These are phyloP conservation scores for Thaumatotibia leucotreta DNA, from an alignment of 1,140 invertebrate species.

Conservation along the genomic window DNA sequence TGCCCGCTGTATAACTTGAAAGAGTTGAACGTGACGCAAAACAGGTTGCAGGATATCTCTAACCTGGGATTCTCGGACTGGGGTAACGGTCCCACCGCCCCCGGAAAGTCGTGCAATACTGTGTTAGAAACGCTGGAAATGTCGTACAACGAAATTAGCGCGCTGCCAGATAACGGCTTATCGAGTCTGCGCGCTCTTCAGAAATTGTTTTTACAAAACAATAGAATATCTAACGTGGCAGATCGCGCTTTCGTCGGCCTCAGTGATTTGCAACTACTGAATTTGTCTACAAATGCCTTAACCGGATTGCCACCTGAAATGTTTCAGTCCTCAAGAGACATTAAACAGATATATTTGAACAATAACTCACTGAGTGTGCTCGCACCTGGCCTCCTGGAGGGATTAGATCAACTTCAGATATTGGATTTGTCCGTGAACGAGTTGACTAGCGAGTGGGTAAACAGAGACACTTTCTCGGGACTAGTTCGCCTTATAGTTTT, in stretches of 20 bases:
- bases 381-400: slow-evolving; percentile 86
- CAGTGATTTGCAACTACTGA: slow-evolving; percentile 81
- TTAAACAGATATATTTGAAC: slow-evolving; percentile 86
- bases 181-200: slow-evolving; percentile 82
- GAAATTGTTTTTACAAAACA: slow-evolving; percentile 84
- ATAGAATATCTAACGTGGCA: slow-evolving; percentile 83
- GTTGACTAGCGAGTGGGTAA: slow-evolving; percentile 87
- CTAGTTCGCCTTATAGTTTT: slow-evolving; percentile 84
- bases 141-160: slow-evolving; percentile 84
- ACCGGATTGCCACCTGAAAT: slow-evolving; percentile 86
- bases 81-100: slow-evolving; percentile 76
- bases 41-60: slow-evolving; percentile 86
- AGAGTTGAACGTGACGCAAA: slow-evolving; percentile 84
- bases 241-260: slow-evolving; percentile 86
- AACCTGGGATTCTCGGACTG: slow-evolving; percentile 85
- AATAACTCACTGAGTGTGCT: slow-evolving; percentile 89
- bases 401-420: slow-evolving; percentile 85
- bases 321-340: slow-evolving; percentile 83
- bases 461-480: slow-evolving; percentile 87
- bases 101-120: slow-evolving; percentile 80
- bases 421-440: slow-evolving; percentile 88
- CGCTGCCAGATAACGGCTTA: slow-evolving; percentile 83
- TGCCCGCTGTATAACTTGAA: slow-evolving; percentile 84
- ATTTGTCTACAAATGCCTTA: slow-evolving; percentile 87
- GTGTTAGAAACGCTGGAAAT: slow-evolving; percentile 84